Evolutionary conservation across 2,888 invertebrate species (phyloP).

Genomic region (Aleiodes testaceus): DNA sequence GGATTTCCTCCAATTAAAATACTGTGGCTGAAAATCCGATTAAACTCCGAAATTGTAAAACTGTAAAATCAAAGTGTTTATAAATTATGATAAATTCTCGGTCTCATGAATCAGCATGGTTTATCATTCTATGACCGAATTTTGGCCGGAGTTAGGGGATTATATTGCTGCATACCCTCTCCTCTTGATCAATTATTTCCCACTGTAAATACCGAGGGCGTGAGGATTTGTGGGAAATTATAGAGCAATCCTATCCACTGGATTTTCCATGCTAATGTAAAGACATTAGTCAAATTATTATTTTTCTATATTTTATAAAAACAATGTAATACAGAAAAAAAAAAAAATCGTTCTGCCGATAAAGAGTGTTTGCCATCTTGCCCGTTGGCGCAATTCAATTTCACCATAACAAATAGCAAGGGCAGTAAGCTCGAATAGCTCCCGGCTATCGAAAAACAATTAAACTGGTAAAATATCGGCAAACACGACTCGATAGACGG

Average conservation of each 20-base stretch:
- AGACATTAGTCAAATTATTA: too few relatives aligned
- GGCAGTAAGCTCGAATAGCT: constrained; percentile 55
- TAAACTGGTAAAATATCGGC: constrained; percentile 69
- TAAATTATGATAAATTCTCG: constrained; percentile 62
- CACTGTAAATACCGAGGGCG: constrained; percentile 40
- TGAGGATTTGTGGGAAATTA: constrained; percentile 21
- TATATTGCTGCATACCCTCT: background rate
- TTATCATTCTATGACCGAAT: constrained; percentile 61
- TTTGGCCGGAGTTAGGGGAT: constrained; percentile 36
- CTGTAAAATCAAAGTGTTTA: background rate
- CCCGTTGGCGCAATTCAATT: constrained; percentile 66
- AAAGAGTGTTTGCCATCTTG: constrained; percentile 63
- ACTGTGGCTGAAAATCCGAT: constrained; percentile 46
- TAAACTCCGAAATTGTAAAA: constrained; percentile 48
- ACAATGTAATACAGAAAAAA: constrained; percentile 3
- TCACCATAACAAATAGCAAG: constrained; percentile 59
- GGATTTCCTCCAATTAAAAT: background rate
- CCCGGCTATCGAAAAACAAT: constrained; percentile 69
- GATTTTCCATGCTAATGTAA: too few relatives aligned
- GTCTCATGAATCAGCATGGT: constrained; percentile 63
- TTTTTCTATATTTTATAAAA: too few relatives aligned
- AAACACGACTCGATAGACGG: constrained; percentile 65
- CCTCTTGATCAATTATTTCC: constrained; percentile 14
- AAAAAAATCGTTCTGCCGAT: constrained; percentile 52
- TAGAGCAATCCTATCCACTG: too few relatives aligned